Evolutionary conservation across 2,113 vertebrate genomes (phyloP).

Genomic region (Ictalurus furcatus): DNA sequence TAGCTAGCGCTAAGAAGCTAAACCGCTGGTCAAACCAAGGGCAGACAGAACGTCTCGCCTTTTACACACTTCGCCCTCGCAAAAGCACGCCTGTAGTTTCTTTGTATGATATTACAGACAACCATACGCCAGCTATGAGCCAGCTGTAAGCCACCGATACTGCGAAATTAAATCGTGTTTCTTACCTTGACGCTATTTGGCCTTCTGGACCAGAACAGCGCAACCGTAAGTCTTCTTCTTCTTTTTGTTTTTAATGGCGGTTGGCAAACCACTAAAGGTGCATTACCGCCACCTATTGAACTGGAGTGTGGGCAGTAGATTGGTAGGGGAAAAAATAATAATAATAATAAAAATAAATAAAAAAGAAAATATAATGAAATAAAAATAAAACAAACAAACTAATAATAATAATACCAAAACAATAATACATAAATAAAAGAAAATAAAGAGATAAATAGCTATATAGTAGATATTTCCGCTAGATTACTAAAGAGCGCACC

Average conservation of each 20-base stretch:
- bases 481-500: constrained; percentile 55
- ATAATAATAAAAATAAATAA: too few species aligned
- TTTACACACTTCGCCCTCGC: neutral
- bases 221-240: constrained; percentile 8
- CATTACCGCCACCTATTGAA: too few species aligned
- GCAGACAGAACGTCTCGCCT: constrained; percentile 42
- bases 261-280: too few species aligned
- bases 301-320: too few species aligned
- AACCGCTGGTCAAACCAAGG: constrained; percentile 50
- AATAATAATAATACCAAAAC: too few species aligned
- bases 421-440: too few species aligned
- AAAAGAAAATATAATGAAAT: too few species aligned
- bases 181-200: constrained; percentile 79
- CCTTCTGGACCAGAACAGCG: constrained; percentile 80
- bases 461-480: too few species aligned
- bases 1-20: constrained; percentile 33
- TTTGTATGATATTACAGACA: neutral
- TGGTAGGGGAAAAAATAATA: too few species aligned
- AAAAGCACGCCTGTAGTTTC: neutral
- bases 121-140: neutral
- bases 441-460: too few species aligned
- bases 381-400: too few species aligned
- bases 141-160: neutral
- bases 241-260: too few species aligned
- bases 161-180: neutral